Conservation (phyloP, 2,797 vertebrate species). For the Decapterus maruadsi region DNA sequence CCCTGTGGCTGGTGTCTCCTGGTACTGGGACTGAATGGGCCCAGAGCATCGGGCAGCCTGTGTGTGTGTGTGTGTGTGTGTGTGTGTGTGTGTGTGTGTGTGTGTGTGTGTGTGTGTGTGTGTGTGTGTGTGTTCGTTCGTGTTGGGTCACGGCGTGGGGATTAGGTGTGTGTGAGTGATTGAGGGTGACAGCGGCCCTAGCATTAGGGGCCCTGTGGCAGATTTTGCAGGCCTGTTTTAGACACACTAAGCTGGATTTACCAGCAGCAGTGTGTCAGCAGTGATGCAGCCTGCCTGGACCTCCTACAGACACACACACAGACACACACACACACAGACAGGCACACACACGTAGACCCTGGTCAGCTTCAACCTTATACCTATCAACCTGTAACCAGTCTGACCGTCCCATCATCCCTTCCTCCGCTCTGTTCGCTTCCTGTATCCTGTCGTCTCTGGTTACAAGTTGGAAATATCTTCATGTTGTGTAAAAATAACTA, state of each 20-base stretch:
- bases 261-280: slow-evolving; percentile 86
- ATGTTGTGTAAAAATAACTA: background rate
- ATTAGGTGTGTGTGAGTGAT: slow-evolving; percentile 87
- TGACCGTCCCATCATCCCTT: slow-evolving; percentile 19
- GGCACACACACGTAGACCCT: slow-evolving; percentile 40
- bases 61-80: slow-evolving; percentile 53
- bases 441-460: no score
- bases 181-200: slow-evolving; percentile 86
- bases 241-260: slow-evolving; percentile 89
- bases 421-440: background rate
- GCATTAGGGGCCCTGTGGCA: slow-evolving; percentile 86
- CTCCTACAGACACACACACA: slow-evolving; percentile 67
- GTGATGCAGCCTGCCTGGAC: slow-evolving; percentile 77
- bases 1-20: slow-evolving; percentile 80
- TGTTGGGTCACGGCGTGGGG: slow-evolving; percentile 81
- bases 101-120: no score
- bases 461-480: background rate
- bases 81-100: no score
- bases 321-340: slow-evolving; percentile 47
- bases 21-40: slow-evolving; percentile 75
- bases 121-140: no score
- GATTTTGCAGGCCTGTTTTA: slow-evolving; percentile 87
- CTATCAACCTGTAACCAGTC: slow-evolving; percentile 43
- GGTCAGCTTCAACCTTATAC: slow-evolving; percentile 49
- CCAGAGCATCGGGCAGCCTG: slow-evolving; percentile 52